Base-by-base conservation (phyloP, 1,140 invertebrate species). In the Telenomus remus region DNA sequence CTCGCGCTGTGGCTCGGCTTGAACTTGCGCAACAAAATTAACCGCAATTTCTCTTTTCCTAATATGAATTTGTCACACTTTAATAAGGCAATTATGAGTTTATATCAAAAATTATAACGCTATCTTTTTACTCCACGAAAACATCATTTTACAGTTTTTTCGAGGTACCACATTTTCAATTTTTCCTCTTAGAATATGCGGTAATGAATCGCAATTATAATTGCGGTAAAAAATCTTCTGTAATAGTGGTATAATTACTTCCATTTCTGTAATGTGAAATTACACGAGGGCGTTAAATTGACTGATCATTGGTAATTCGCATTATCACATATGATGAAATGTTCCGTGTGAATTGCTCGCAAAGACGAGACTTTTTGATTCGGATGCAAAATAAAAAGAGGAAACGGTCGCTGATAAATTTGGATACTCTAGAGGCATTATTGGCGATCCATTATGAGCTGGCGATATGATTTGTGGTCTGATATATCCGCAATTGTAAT, bases 1-100 rank as follows among this genome's bases (percentile, higher is more conserved):
- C 57, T 57, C 63, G 57, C 56, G 56, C 33, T 56, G 51, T 63
- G 64, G 57, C 57, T 63, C 48, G 51, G 57, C 64, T 60, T 63
- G 57, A 74, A 74, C 56, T 74, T 66, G 51, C 10, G 39, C 54
- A 65, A 60, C 54, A 43, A 72, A 72, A 59, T 72, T 72, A 65
- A 72, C 37, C 55, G 69, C 54, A 72, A 64, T 65, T 65, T 65
- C 69, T 65, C 60, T 64, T 59, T 59, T 64, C 53, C 48, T 57
- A 54, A 54, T 60, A 66, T 55, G 55, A 73, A 65, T 65, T 66
- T 72, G 60, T 72, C 61, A 49, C 70, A 44, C 44, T 60, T 60
- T 66, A 65, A 73, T 66, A 73, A 73, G 61, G 14, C 50, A 61
- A 48, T 65, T 59, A 64, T 47, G 59, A 37, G 16, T 47, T 27